Evolutionary conservation across 2,113 vertebrate species (phyloP).

Genomic region (Tetrax tetrax): DNA sequence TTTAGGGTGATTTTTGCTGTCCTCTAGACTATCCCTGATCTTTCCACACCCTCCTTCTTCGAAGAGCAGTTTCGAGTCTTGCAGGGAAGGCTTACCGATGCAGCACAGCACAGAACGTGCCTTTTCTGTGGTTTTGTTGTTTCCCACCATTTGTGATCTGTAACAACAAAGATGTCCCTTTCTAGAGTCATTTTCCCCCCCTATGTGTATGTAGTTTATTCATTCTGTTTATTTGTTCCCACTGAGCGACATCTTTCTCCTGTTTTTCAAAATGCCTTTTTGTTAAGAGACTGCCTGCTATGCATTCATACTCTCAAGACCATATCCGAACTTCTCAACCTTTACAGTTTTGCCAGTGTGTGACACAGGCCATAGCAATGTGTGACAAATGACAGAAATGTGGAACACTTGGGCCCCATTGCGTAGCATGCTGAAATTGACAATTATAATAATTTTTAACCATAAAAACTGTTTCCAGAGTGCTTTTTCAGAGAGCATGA

Average conservation of each 20-base stretch:
- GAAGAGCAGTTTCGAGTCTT: neutral
- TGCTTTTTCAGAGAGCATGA: neutral
- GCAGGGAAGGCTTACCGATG: neutral
- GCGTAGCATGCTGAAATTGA: neutral
- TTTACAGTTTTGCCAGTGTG: conserved; percentile 30
- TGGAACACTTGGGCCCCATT: conserved; percentile 24
- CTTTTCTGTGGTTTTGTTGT: neutral
- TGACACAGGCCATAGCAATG: conserved; percentile 43
- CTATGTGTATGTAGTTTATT: neutral
- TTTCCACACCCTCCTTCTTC: neutral
- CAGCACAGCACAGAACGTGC: neutral
- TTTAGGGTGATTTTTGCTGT: neutral
- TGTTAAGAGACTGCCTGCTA: neutral
- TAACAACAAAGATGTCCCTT: neutral
- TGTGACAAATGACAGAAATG: conserved; percentile 64
- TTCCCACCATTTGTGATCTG: neutral
- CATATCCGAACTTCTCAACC: neutral
- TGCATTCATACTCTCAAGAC: neutral
- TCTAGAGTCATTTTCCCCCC: neutral
- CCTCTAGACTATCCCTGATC: neutral
- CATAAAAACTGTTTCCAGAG: conserved; percentile 21
- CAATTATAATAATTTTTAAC: neutral
- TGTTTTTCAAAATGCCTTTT: neutral
- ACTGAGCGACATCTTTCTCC: neutral
- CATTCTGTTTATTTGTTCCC: neutral